Conservation (phyloP, 1,140 invertebrate genomes). For the Atopsyche davidsoni region DNA sequence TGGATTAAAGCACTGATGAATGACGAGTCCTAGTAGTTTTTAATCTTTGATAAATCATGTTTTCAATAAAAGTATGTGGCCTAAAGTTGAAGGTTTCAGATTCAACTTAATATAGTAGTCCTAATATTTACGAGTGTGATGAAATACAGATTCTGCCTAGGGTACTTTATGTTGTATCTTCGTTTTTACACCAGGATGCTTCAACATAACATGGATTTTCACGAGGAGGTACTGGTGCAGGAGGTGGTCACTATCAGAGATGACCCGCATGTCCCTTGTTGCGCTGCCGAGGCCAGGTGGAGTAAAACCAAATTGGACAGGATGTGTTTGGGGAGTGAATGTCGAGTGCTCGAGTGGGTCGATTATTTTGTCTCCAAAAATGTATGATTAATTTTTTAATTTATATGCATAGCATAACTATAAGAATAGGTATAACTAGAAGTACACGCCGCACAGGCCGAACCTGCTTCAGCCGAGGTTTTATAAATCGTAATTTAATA, state of each 20-base stretch:
- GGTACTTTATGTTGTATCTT: background rate
- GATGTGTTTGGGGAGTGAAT: too few relatives aligned
- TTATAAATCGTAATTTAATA: slow-evolving; percentile 3
- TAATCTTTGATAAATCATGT: too few relatives aligned
- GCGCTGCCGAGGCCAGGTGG: too few relatives aligned
- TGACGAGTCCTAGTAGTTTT: background rate
- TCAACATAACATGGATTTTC: background rate
- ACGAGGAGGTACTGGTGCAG: background rate
- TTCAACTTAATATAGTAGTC: too few relatives aligned
- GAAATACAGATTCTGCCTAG: background rate
- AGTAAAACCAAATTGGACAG: background rate
- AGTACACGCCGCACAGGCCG: background rate
- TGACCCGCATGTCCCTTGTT: background rate
- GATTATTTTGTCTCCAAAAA: background rate
- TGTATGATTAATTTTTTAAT: background rate
- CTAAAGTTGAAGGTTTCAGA: too few relatives aligned
- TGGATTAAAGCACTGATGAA: too few relatives aligned
- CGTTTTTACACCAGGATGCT: background rate
- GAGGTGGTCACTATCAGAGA: background rate
- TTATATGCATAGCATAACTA: background rate
- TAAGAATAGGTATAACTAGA: background rate
- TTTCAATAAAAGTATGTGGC: too few relatives aligned
- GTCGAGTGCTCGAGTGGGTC: background rate
- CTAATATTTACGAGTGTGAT: background rate
- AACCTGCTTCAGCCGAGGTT: slow-evolving; percentile 3